Base-by-base conservation (phyloP, 2,113 vertebrate genomes). In the Mobula birostris region DNA sequence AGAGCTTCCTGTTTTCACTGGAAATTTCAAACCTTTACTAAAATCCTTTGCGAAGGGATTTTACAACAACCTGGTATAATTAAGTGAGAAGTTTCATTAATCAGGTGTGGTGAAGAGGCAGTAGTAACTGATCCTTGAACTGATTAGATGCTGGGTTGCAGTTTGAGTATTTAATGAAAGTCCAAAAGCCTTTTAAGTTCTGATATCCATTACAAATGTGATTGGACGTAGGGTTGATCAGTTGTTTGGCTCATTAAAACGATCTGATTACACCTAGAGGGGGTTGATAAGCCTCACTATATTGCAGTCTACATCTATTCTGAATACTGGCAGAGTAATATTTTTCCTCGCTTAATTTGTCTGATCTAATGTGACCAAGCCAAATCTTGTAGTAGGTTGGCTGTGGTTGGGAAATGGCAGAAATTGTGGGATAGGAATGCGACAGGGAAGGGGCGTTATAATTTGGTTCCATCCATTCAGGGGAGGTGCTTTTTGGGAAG, bases 1-100 rank as follows among this genome's bases (percentile, higher is more conserved):
- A 40, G n/a, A 72, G 90, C 90, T 72, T 92, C 32, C 36, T 48
- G 66, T 72, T 92, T 91, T 92, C 90, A 92, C 3, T 92, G 90
- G 90, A 32, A 92, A 92, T 92, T 5, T 92, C 72, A 92, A 72
- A 48, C 66, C 36, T 92, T 72, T 70, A 9, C 66, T 68, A 0
- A 11, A 72, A 72, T 19, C 66, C 66, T 92, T 40, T 92, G 90
- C 66, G 63, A 92, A 9, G 19, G 32, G 90, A 72, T 24, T 92
- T 40, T 72, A 7, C 72, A 48, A 74, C 63, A 2, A 48, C 19
- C 68, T 5, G 3, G 21, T 36, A 72, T 92, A 70, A 92, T 48
- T 40, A 40, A 72, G 88, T 19, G 68, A 92, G 32, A 72, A 40
- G n/a, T 70, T 92, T 27, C 66, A 72, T 48, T 92, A 70, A 7